Percentiles rank a stretch among this genome's conserved stretches.
Evolutionary conservation across 2,888 invertebrate species (phyloP).

Genomic region (Macrophya annulata): DNA sequence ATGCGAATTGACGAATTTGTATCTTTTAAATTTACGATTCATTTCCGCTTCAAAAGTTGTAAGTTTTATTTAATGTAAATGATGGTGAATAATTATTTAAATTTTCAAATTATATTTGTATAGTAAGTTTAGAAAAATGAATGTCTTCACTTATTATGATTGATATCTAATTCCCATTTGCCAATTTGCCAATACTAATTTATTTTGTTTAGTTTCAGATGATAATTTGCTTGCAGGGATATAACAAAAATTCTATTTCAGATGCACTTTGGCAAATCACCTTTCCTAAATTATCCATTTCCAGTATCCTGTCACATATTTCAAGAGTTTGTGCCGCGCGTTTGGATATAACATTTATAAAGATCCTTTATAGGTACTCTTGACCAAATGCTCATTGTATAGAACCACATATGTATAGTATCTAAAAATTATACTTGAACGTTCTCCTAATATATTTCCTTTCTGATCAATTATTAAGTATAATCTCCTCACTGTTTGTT

Average conservation of each 20-base stretch:
- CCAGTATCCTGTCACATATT: neutral
- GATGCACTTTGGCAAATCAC: constrained; percentile 73
- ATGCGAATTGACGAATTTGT: neutral
- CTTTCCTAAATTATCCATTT: neutral
- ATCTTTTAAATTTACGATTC: neutral
- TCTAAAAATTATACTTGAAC: neutral
- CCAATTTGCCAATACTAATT: constrained; percentile 73
- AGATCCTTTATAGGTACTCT: neutral
- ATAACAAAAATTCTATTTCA: constrained; percentile 75
- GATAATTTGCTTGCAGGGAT: constrained; percentile 74
- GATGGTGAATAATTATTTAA: neutral
- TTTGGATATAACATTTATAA: constrained; percentile 56
- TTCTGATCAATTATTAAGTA: neutral
- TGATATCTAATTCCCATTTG: constrained; percentile 61
- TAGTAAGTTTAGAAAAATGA: constrained; percentile 11
- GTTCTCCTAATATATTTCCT: neutral
- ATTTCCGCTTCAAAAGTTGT: neutral
- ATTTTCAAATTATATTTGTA: neutral
- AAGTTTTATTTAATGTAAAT: neutral
- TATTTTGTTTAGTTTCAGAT: constrained; percentile 74
- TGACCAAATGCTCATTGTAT: neutral
- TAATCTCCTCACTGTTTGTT: neutral
- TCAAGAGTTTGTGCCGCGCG: constrained; percentile 66
- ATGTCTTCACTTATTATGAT: constrained; percentile 15
- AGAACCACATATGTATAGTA: neutral